Base-by-base conservation (phyloP, 2,797 vertebrate genomes). In the Mus spretus region DNA sequence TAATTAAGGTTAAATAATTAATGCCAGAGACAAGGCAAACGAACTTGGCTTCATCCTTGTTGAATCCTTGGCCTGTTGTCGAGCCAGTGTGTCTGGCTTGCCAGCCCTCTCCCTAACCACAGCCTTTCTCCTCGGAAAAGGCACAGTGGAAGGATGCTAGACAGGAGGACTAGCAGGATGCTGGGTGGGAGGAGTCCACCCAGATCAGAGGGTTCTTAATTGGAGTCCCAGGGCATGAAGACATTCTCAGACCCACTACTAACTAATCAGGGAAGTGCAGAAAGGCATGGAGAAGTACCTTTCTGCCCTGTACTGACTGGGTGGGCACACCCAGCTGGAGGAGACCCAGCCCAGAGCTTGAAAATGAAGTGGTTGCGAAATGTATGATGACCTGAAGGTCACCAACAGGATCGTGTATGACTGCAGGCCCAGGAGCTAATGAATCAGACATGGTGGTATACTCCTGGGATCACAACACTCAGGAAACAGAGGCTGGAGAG, bases 251-350 rank as follows among this genome's bases (percentile, higher is more conserved):
- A 50, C 0, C 3, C 47, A 26, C 44, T 8, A 2, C 93, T 86
- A 6, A 92, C 86, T 83, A 6, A 91, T 83, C 93, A 86, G 55
- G 74, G 90, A 85, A 80, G 89, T 65, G 83, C 75, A 93, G 28
- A 74, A 88, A 55, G 53, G 40, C 10, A 8, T 4, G 0, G 4
- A 0, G 0, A 91, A 80, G 72, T 11, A 0, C 0, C 78, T 78
- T 26, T 13, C 11, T 31, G 85, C 50, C 77, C 65, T 57, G 63
- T 12, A 1, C 84, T 88, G 84, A 89, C 47, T 91, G 88, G 75
- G 74, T 20, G 31, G 40, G 63, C 57, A 40, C 34, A 44, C 11
- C 0, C 34, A 26, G 26, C 65, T 2, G 47, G 88, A 24, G 24
- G 8, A 59, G 2, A 34, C 44, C 72, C 34, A 2, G 14, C 4